These are phyloP conservation scores for Parazoanthus swiftii DNA, from an alignment of 92 coral and sea anemone species.

Conservation along the genomic window DNA sequence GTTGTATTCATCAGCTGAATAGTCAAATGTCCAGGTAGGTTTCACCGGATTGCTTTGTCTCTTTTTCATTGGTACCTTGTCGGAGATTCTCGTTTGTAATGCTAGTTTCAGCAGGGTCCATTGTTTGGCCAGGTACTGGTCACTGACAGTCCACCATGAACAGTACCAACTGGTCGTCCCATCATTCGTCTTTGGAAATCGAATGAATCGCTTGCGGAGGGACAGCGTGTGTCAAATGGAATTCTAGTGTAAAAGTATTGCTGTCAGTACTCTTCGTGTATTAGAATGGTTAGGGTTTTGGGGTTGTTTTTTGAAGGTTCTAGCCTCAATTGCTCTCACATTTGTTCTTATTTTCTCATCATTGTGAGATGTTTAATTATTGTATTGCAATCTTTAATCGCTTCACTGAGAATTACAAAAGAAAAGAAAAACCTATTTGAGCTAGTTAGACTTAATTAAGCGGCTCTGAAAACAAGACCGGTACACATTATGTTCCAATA, in stretches of 20 bases:
- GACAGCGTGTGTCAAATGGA: constrained; percentile 40
- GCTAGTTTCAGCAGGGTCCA: background rate
- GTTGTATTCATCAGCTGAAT: background rate
- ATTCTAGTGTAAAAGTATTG: background rate
- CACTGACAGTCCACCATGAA: constrained; percentile 40
- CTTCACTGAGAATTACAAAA: too few relatives aligned
- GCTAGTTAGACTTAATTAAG: too few relatives aligned
- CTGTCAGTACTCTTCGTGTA: background rate
- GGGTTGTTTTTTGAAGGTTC: too few relatives aligned
- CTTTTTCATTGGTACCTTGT: background rate
- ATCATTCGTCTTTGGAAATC: constrained; percentile 38
- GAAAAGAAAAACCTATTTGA: too few relatives aligned
- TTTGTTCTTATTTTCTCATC: too few relatives aligned
- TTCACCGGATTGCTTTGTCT: background rate
- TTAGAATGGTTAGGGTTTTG: too few relatives aligned
- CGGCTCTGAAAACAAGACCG: too few relatives aligned
- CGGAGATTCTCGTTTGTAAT: background rate
- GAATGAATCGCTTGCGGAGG: constrained; percentile 37
- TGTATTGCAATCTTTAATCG: too few relatives aligned
- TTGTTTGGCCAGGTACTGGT: constrained; percentile 27
- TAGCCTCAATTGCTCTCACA: too few relatives aligned
- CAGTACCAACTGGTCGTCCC: constrained; percentile 35
- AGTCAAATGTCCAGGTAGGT: background rate
- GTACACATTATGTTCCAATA: too few relatives aligned
- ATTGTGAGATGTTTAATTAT: too few relatives aligned